Conservation (phyloP, 2,113 vertebrate species). For the Macrotis lagotis region DNA sequence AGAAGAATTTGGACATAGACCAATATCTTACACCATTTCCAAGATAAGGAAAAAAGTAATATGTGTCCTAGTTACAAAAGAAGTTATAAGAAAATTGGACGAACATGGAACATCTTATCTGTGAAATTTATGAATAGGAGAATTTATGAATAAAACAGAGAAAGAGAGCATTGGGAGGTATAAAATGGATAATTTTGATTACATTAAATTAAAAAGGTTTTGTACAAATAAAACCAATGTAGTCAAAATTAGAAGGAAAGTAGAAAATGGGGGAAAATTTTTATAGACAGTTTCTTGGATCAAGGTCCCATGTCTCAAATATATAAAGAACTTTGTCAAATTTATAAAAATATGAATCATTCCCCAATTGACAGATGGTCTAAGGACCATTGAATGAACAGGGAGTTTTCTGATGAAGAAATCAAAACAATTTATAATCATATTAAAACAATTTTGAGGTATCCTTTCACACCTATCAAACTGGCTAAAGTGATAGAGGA, state of each 20-base stretch:
- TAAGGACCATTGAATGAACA: background rate
- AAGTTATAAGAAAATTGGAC: too few species aligned
- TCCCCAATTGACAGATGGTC: background rate
- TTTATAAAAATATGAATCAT: background rate
- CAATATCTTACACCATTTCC: too few species aligned
- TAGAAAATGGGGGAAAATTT: background rate
- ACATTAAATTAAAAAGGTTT: background rate
- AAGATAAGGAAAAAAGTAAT: too few species aligned
- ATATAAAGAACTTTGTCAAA: background rate
- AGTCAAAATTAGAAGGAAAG: background rate
- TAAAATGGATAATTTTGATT: background rate
- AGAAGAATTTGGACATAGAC: too few species aligned
- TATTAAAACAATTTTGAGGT: background rate
- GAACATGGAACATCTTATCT: too few species aligned
- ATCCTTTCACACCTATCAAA: background rate
- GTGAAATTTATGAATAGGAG: background rate
- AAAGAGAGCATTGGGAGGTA: background rate
- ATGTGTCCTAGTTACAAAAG: too few species aligned
- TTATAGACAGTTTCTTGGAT: background rate
- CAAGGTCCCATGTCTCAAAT: background rate
- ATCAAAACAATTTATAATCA: background rate
- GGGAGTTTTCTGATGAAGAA: background rate
- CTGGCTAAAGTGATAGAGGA: background rate
- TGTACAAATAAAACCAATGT: background rate
- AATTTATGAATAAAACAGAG: too few species aligned